Percentiles rank a stretch among this genome's conserved stretches.
Evolutionary conservation across 1,140 invertebrate species (phyloP).

Genomic region (Ostrea edulis): DNA sequence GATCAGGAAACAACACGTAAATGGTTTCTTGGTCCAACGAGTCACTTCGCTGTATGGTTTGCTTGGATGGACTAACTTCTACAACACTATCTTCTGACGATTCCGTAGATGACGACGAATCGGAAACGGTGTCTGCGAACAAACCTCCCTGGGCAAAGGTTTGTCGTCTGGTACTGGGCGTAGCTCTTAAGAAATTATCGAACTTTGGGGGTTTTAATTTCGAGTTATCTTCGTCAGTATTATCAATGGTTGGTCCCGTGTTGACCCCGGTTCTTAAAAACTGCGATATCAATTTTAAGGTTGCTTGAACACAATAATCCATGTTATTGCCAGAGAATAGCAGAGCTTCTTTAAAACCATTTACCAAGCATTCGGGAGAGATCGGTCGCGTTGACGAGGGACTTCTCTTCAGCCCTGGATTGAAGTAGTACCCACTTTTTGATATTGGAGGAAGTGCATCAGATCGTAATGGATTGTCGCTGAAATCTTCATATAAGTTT

Average conservation of each 20-base stretch:
- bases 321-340: background rate
- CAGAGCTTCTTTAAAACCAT: background rate
- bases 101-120: background rate
- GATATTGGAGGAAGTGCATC: background rate
- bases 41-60: background rate
- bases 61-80: background rate
- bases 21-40: slow-evolving; percentile 18
- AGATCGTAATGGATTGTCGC: background rate
- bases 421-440: slow-evolving; percentile 7
- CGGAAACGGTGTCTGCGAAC: background rate
- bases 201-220: slow-evolving; percentile 1
- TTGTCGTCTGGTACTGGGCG: background rate
- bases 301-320: slow-evolving; percentile 13
- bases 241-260: background rate
- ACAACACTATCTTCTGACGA: slow-evolving; percentile 11
- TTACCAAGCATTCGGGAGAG: background rate
- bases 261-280: background rate
- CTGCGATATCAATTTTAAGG: background rate
- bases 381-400: background rate
- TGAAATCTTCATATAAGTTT: background rate
- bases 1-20: slow-evolving; percentile 12
- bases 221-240: background rate
- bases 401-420: background rate
- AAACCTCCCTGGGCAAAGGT: background rate
- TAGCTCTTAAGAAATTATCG: background rate